Conservation (phyloP, 2,797 vertebrate genomes). For the Cynodonichthys magdalenae region DNA sequence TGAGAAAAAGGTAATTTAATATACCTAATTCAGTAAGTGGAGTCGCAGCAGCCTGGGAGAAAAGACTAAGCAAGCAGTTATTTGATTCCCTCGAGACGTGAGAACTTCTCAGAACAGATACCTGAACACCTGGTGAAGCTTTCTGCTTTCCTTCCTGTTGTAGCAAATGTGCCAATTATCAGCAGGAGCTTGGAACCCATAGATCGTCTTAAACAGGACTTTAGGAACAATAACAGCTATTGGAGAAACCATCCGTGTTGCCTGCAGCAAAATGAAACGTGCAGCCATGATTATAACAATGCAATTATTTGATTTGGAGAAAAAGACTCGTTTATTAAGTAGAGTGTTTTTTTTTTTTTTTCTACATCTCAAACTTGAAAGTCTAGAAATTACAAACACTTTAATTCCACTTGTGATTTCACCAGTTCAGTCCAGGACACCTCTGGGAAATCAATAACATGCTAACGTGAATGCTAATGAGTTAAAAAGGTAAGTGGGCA, state of each 20-base stretch:
- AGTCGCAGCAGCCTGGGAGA: slow-evolving; percentile 27
- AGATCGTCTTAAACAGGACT: slow-evolving; percentile 15
- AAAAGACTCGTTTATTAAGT: no score
- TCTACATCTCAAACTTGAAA: no score
- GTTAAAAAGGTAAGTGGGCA: no score
- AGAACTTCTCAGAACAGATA: slow-evolving; percentile 25
- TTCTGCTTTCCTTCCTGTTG: slow-evolving; percentile 5
- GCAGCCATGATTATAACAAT: not conserved
- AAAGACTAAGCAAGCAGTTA: slow-evolving; percentile 36
- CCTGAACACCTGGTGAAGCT: slow-evolving; percentile 30
- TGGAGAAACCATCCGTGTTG: slow-evolving; percentile 16
- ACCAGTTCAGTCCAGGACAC: no score
- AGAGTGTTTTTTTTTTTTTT: no score
- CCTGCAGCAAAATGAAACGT: slow-evolving; percentile 16
- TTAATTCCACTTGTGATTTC: no score
- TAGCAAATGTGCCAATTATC: slow-evolving; percentile 33
- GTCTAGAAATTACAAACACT: no score
- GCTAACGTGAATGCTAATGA: no score
- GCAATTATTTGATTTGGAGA: not conserved
- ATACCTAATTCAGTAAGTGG: slow-evolving; percentile 14
- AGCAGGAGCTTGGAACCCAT: slow-evolving; percentile 9
- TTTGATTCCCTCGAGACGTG: slow-evolving; percentile 32
- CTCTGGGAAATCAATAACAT: no score
- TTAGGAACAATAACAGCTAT: slow-evolving; percentile 15
- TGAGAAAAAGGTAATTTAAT: slow-evolving; percentile 19